A percentile compares a stretch with the other conserved stretches of the same genome.
phyloP scores from a whole-genome alignment of 2,888 invertebrate genomes.

The Philereme vetulata region DNA sequence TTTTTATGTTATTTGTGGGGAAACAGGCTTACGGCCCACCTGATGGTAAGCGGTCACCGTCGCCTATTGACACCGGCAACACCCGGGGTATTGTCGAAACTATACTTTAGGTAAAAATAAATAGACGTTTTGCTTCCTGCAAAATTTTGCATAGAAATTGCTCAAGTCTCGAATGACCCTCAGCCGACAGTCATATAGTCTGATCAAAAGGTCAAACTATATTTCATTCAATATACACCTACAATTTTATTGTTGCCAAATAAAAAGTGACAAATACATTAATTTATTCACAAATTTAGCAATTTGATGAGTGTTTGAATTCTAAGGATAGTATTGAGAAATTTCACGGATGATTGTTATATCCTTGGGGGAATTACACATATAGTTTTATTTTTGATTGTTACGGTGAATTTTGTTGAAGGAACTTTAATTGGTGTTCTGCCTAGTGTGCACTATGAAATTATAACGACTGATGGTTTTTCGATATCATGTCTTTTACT shows the following conservation, averaged over 20 bases:
- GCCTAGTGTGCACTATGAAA: too few species aligned
- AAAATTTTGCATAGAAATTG: constrained; percentile 15
- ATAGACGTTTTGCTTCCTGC: background rate
- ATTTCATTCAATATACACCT: constrained; percentile 31
- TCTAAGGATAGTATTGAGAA: constrained; percentile 15
- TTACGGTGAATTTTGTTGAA: too few species aligned
- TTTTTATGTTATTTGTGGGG: too few species aligned
- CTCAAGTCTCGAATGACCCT: constrained; percentile 20
- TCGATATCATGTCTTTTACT: too few species aligned
- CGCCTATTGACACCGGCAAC: too few species aligned
- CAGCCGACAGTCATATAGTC: constrained; percentile 11
- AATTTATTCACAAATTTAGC: constrained; percentile 21
- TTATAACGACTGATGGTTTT: too few species aligned
- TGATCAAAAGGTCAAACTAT: constrained; percentile 29
- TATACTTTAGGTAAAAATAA: too few species aligned
- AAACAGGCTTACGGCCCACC: too few species aligned
- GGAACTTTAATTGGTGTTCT: too few species aligned
- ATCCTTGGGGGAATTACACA: constrained; percentile 13
- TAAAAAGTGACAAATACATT: constrained; percentile 21
- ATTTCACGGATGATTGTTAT: constrained; percentile 11
- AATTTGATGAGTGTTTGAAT: constrained; percentile 18
- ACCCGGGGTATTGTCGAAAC: too few species aligned
- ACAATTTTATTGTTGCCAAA: constrained; percentile 33
- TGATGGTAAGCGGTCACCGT: too few species aligned
- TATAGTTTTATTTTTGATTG: background rate